A percentile compares a stretch with the other conserved stretches of the same genome.
Evolutionary conservation across 2,888 invertebrate genomes (phyloP).

Genomic region (Tetranychus piercei): DNA sequence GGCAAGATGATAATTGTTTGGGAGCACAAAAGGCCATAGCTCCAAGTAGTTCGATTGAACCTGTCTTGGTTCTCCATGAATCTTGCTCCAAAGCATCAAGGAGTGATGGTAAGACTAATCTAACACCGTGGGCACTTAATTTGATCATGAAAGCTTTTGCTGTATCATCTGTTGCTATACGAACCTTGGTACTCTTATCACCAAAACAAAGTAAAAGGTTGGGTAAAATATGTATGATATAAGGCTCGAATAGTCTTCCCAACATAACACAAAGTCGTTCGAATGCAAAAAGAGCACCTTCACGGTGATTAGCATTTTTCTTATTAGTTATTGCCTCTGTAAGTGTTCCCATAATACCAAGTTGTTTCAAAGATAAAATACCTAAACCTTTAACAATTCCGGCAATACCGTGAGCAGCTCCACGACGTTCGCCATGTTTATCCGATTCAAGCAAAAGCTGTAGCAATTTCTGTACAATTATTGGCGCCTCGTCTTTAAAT

Average conservation of each 20-base stretch:
- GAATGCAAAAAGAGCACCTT: constrained; percentile 89
- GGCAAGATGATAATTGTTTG: constrained; percentile 87
- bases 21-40: constrained; percentile 99
- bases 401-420: constrained; percentile 92
- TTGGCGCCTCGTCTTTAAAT: constrained; percentile 72
- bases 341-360: constrained; percentile 82
- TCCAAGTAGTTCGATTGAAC: constrained; percentile 82
- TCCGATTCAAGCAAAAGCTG: constrained; percentile 70
- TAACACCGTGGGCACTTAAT: constrained; percentile 89
- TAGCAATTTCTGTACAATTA: constrained; percentile 66
- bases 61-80: constrained; percentile 94
- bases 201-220: constrained; percentile 87
- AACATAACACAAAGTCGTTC: constrained; percentile 88
- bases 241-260: constrained; percentile 92
- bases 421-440: constrained; percentile 77
- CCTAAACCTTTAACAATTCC: constrained; percentile 92
- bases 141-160: constrained; percentile 79
- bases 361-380: constrained; percentile 77
- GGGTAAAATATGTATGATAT: constrained; percentile 89
- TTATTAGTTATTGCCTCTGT: constrained; percentile 89
- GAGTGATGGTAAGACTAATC: constrained; percentile 80
- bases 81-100: constrained; percentile 85
- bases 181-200: constrained; percentile 76
- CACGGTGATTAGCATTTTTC: constrained; percentile 78
- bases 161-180: constrained; percentile 88